These are phyloP conservation scores for Acrocyrtus sp. DNA, from an alignment of 2,888 invertebrate species.

Conservation along the genomic window DNA sequence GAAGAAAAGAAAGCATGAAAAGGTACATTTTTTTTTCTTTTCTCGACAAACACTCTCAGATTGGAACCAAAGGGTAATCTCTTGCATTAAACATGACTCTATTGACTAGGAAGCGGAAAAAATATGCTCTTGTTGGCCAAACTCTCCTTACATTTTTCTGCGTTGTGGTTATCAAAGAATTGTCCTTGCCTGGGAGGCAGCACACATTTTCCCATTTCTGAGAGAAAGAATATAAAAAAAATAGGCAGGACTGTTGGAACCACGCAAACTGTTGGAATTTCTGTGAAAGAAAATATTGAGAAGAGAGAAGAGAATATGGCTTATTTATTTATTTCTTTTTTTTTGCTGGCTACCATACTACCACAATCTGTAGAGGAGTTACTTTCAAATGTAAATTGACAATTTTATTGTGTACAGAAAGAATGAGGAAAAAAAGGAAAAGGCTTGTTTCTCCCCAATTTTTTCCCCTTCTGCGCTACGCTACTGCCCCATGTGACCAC, in stretches of 20 bases:
- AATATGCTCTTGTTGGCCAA: conserved; percentile 8
- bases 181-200: background rate
- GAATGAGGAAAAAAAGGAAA: background rate
- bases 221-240: too few relatives aligned
- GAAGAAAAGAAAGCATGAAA: conserved; percentile 8
- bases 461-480: background rate
- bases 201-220: background rate
- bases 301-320: conserved; percentile 16
- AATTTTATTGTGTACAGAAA: conserved; percentile 5
- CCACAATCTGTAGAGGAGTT: background rate
- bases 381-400: background rate
- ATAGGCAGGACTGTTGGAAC: too few relatives aligned
- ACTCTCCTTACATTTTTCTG: conserved; percentile 1
- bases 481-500: conserved; percentile 57
- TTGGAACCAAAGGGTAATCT: conserved; percentile 63
- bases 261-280: too few relatives aligned
- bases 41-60: conserved; percentile 31
- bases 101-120: conserved; percentile 62
- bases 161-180: background rate
- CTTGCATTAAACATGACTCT: conserved; percentile 64
- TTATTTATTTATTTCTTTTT: background rate
- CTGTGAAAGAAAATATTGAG: background rate
- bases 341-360: background rate
- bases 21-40: too few relatives aligned
- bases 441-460: conserved; percentile 1